A percentile compares a stretch with the other conserved stretches of the same genome.
Evolutionary conservation across 2,113 vertebrate genomes (phyloP).

Genomic region (Pipra filicauda): DNA sequence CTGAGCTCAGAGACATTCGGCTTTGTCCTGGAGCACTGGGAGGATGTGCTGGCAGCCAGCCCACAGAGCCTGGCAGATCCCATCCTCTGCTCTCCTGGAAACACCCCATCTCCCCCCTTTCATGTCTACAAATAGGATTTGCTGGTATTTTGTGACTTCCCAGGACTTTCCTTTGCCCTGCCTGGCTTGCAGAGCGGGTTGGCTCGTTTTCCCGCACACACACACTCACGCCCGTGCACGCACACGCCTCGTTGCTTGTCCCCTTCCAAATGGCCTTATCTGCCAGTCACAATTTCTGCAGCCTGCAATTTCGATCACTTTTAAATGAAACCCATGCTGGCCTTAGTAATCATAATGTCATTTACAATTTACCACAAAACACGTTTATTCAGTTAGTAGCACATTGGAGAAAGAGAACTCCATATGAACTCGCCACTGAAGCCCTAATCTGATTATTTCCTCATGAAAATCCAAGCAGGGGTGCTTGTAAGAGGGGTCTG

Average conservation of each 20-base stretch:
- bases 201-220: neutral
- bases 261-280: constrained; percentile 67
- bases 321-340: constrained; percentile 85
- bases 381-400: constrained; percentile 86
- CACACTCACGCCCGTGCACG: neutral
- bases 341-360: constrained; percentile 85
- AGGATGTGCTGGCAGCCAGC: neutral
- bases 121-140: neutral
- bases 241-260: neutral
- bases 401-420: constrained; percentile 83
- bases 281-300: constrained; percentile 80
- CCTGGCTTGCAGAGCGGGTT: neutral
- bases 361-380: constrained; percentile 86
- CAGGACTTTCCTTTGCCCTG: neutral
- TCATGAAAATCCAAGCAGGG: constrained; percentile 86
- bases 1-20: rapidly evolving
- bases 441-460: constrained; percentile 88
- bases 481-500: constrained; percentile 78
- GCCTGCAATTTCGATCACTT: constrained; percentile 81
- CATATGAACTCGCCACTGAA: constrained; percentile 83
- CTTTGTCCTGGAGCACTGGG: neutral
- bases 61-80: neutral
- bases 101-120: neutral
- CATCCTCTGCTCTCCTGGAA: neutral
- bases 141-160: neutral